Base-by-base conservation (phyloP, 2,888 invertebrate genomes). In the Euzophera pinguis region DNA sequence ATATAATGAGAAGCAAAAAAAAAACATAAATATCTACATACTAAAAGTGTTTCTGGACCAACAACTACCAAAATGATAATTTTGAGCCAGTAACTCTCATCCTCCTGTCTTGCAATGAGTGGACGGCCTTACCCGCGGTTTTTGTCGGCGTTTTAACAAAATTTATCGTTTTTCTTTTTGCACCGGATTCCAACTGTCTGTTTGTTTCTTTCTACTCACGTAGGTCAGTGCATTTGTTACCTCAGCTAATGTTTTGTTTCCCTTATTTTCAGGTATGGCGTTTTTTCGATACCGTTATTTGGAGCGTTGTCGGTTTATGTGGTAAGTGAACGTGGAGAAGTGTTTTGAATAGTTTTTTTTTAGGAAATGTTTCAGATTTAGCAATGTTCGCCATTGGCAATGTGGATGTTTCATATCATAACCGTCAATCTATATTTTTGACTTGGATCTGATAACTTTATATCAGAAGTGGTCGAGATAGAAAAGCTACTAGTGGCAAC, bases 141-240 rank as follows among this genome's bases (percentile, higher is more conserved):
- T 83, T 85, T 81, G 79, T 71, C 61, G 58, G 65, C 73, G 75
- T 78, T 84, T 83, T 78, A 80, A 79, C 75, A 67, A 79, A 81
- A 85, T 86, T 83, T 85, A 85, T 85, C 69, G 82, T 73, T 79
- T 74, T 74, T 78, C 76, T 84, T 84, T 81, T 79, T 72, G 68
- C 64, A 59, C 59, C 61, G 65, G 66, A 69, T 71, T 62, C 67
- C 16, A 9, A 14, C 16, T 61, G 58, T 67, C 66, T 69, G 67
- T 73, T 74, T 69, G 72, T 69, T 69, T 65, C 72, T 73, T 69
- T 67, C 70, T 62, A 60, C 67, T 70, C 69, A 67, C 72, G 70
- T 72, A 73, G 73, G 75, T 74, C 72, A 74, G 64, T 73, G 67
- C 70, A 69, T 76, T 75, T 76, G 71, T 75, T 75, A 69, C 63